phyloP scores from a whole-genome alignment of 2,888 invertebrate species.

The Cristatella mucedo region DNA sequence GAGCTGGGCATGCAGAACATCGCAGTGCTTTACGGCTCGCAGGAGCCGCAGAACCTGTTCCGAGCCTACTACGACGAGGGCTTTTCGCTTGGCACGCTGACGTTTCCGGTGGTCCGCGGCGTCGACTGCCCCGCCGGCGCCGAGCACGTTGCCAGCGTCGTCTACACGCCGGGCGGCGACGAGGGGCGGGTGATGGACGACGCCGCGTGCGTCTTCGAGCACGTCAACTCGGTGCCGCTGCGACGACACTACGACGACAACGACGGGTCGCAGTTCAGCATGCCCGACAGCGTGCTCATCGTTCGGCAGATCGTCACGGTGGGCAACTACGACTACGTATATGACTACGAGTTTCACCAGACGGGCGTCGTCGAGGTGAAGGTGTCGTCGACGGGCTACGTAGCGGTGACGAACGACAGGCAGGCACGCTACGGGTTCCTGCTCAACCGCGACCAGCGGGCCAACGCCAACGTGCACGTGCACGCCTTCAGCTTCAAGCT shows the following conservation, averaged over 20 bases:
- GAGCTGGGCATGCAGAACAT: conserved; percentile 27
- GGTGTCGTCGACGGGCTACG: conserved; percentile 25
- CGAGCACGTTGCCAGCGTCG: conserved; percentile 18
- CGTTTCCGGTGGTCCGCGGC: conserved; percentile 19
- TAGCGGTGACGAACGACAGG: conserved; percentile 18
- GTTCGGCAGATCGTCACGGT: conserved; percentile 16
- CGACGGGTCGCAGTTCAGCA: conserved; percentile 15
- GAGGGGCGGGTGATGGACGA: background rate
- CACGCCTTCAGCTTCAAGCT: conserved; percentile 27
- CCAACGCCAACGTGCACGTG: conserved; percentile 22
- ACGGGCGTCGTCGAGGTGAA: conserved; percentile 22
- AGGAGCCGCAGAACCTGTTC: conserved; percentile 13
- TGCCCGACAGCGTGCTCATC: conserved; percentile 17
- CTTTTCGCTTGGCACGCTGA: conserved; percentile 17
- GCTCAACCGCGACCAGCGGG: conserved; percentile 15
- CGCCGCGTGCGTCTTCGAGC: conserved; percentile 23
- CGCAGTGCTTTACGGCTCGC: conserved; percentile 21
- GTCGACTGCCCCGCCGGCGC: conserved; percentile 26
- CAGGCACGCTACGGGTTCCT: conserved; percentile 18
- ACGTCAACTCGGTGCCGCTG: conserved; percentile 21
- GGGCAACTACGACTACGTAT: conserved; percentile 21
- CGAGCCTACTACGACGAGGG: conserved; percentile 15
- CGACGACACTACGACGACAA: conserved; percentile 19
- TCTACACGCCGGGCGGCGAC: conserved; percentile 17
- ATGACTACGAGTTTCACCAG: conserved; percentile 18